These are phyloP conservation scores for Porites australiensis DNA, from an alignment of 64 coral and sea anemone species.

Conservation along the genomic window DNA sequence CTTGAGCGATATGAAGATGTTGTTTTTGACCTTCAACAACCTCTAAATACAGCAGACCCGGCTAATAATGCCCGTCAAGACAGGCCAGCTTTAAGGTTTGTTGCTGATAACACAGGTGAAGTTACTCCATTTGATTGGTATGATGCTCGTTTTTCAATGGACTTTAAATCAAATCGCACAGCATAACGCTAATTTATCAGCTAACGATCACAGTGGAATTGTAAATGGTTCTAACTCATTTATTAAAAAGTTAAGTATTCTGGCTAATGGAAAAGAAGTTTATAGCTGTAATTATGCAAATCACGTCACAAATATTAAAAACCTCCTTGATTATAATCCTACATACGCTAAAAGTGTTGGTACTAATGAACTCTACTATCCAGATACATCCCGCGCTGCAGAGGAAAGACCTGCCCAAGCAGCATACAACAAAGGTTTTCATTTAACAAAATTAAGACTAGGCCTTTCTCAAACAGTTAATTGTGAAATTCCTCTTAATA, in stretches of 20 bases:
- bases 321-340: slow-evolving; percentile 24
- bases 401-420: background rate
- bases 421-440: slow-evolving; percentile 37
- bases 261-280: background rate
- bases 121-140: slow-evolving; percentile 17
- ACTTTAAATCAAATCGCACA: background rate
- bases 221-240: background rate
- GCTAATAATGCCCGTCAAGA: background rate
- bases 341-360: background rate
- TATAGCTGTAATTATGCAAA: background rate
- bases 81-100: background rate
- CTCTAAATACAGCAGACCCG: background rate
- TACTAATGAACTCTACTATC: slow-evolving; percentile 56
- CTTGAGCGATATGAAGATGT: slow-evolving; percentile 38
- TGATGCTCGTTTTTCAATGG: background rate
- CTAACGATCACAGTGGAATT: background rate
- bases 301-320: slow-evolving; percentile 35
- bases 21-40: slow-evolving; percentile 20
- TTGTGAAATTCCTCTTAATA: slow-evolving; percentile 61
- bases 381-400: slow-evolving; percentile 22
- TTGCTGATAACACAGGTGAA: slow-evolving; percentile 21
- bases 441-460: background rate
- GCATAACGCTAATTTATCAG: background rate
- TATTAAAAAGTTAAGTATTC: background rate
- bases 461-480: background rate